These are phyloP conservation scores for Enoplosus armatus DNA, from an alignment of 2,797 vertebrate genomes.

Conservation along the genomic window DNA sequence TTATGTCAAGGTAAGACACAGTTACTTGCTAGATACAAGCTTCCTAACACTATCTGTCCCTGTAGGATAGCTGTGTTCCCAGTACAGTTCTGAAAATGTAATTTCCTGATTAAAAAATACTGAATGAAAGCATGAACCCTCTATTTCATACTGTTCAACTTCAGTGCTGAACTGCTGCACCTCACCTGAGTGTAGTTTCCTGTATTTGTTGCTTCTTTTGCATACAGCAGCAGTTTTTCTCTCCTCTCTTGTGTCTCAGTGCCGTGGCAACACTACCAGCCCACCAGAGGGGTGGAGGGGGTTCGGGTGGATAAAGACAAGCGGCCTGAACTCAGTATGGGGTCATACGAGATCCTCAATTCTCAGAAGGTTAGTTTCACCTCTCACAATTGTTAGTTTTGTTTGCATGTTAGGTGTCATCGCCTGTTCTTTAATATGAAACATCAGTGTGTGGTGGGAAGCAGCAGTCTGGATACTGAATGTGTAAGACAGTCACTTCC, in stretches of 20 bases:
- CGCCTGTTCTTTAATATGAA: background rate
- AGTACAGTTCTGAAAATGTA: background rate
- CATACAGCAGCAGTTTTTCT: background rate
- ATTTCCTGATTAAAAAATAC: background rate
- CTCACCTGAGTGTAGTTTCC: background rate
- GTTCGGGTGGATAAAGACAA: slow-evolving; percentile 74
- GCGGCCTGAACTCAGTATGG: slow-evolving; percentile 83
- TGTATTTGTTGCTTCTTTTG: background rate
- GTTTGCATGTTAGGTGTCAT: accelerated
- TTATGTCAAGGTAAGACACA: too few relatives aligned
- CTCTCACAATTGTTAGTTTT: background rate
- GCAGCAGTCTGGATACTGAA: background rate
- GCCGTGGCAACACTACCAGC: slow-evolving; percentile 85
- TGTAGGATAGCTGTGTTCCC: background rate
- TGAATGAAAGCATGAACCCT: too few relatives aligned
- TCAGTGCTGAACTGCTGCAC: background rate
- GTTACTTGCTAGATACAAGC: too few relatives aligned
- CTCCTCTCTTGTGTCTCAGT: slow-evolving; percentile 68
- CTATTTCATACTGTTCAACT: too few relatives aligned
- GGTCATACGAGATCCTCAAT: slow-evolving; percentile 84
- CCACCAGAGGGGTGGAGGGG: slow-evolving; percentile 77
- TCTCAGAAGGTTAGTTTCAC: slow-evolving; percentile 68
- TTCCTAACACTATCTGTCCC: too few relatives aligned
- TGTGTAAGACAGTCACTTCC: background rate
- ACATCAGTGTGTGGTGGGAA: background rate